A percentile compares a stretch with the other conserved stretches of the same genome.
Evolutionary conservation across 2,888 invertebrate genomes (phyloP).

Genomic region (Nemotelus nigrinus): DNA sequence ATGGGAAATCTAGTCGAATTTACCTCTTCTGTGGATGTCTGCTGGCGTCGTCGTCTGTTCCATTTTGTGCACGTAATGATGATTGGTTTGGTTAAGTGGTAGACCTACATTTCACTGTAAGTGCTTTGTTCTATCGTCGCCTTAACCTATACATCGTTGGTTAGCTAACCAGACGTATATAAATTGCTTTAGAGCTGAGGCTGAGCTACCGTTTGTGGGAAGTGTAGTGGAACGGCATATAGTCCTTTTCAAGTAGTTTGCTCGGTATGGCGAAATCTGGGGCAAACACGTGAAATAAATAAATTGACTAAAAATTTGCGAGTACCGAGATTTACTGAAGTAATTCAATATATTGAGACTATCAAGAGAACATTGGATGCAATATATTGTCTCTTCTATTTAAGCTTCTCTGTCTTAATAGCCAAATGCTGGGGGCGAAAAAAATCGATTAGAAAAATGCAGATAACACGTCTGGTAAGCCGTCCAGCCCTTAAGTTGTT

Average conservation of each 20-base stretch:
- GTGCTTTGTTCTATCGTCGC: not conserved
- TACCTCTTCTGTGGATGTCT: conserved; percentile 23
- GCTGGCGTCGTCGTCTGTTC: conserved; percentile 20
- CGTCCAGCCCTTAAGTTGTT: too few relatives aligned
- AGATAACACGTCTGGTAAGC: too few relatives aligned
- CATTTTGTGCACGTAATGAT: conserved; percentile 42
- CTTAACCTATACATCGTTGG: conserved; percentile 10
- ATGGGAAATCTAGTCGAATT: conserved; percentile 16
- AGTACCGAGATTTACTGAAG: too few relatives aligned
- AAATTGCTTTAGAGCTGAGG: not conserved
- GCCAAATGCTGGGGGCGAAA: too few relatives aligned
- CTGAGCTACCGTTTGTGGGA: not conserved
- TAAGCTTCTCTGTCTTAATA: too few relatives aligned
- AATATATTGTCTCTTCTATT: too few relatives aligned
- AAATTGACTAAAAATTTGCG: too few relatives aligned
- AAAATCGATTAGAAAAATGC: too few relatives aligned
- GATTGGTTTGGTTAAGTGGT: conserved; percentile 42
- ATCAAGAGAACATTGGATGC: too few relatives aligned
- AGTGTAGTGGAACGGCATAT: not conserved
- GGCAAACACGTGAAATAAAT: too few relatives aligned
- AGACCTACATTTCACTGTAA: conserved; percentile 33
- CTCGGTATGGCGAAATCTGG: too few relatives aligned
- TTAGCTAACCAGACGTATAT: conserved; percentile 6
- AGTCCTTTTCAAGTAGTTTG: not conserved
- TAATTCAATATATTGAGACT: too few relatives aligned